Conservation (phyloP, 2,797 vertebrate genomes). For the Merluccius polli region DNA sequence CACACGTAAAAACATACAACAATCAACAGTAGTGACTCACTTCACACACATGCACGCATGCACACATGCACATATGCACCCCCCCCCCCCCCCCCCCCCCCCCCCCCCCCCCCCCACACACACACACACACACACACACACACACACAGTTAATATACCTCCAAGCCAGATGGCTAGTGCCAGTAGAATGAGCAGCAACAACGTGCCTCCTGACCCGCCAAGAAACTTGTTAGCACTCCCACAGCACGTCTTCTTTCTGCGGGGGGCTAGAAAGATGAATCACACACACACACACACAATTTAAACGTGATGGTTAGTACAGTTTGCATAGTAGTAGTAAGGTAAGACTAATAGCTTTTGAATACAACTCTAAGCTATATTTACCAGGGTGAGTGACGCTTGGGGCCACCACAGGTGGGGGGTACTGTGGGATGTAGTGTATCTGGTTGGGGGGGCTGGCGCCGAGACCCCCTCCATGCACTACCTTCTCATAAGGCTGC, state of each 20-base stretch:
- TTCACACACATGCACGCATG: not conserved
- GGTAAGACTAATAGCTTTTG: too few relatives aligned
- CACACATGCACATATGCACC: too few relatives aligned
- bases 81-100: not conserved
- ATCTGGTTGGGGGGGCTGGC: conserved; percentile 43
- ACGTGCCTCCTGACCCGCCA: conserved; percentile 34
- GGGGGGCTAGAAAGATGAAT: conserved; percentile 41
- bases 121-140: not conserved
- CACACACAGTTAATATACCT: conserved; percentile 41
- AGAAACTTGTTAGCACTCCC: conserved; percentile 36
- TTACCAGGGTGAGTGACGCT: conserved; percentile 29
- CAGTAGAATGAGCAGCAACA: conserved; percentile 55
- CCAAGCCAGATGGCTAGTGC: conserved; percentile 68
- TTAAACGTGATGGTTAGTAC: not conserved
- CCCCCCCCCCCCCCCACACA: not conserved
- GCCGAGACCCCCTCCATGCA: conserved; percentile 38
- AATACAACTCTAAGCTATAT: conserved; percentile 23
- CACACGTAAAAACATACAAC: not conserved
- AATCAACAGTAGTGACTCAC: not conserved
- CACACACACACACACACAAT: conserved; percentile 12
- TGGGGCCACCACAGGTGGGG: conserved; percentile 26
- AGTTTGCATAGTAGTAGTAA: not conserved
- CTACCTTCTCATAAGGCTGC: conserved; percentile 52
- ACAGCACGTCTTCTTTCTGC: conserved; percentile 38
- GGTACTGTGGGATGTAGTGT: conserved; percentile 60